These are phyloP conservation scores for Melanogrammus aeglefinus DNA, from an alignment of 2,797 vertebrate genomes.

Conservation along the genomic window DNA sequence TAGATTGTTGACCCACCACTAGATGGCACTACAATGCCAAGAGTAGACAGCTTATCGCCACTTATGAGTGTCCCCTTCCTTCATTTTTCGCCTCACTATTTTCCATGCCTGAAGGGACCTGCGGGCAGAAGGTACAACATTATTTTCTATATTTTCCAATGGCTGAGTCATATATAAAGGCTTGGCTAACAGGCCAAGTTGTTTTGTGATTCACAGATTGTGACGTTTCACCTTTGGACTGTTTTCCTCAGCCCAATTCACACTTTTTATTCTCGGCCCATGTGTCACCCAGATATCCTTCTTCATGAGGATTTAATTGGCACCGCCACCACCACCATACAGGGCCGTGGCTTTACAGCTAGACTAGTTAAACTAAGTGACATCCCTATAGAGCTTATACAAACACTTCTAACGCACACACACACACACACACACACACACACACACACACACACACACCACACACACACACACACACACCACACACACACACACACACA, in stretches of 20 bases:
- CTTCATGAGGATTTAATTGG: background rate
- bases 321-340: background rate
- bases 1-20: background rate
- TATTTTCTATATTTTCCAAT: constrained; percentile 48
- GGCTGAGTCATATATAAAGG: constrained; percentile 28
- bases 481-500: background rate
- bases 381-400: background rate
- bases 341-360: background rate
- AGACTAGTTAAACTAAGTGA: background rate
- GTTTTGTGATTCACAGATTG: constrained; percentile 19
- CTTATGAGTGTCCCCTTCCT: background rate
- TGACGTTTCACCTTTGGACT: constrained; percentile 21
- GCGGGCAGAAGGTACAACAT: constrained; percentile 37
- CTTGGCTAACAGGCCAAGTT: constrained; percentile 31
- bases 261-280: constrained; percentile 3
- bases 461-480: background rate
- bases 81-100: constrained; percentile 2
- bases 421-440: background rate
- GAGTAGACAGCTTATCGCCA: background rate
- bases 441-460: background rate
- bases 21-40: background rate
- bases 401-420: background rate
- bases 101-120: constrained; percentile 32
- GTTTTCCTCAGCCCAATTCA: constrained; percentile 8
- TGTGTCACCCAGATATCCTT: constrained; percentile 9